A percentile compares a stretch with the other conserved stretches of the same genome.
phyloP scores from a whole-genome alignment of 2,888 invertebrate species.

The Laspeyria flexula region DNA sequence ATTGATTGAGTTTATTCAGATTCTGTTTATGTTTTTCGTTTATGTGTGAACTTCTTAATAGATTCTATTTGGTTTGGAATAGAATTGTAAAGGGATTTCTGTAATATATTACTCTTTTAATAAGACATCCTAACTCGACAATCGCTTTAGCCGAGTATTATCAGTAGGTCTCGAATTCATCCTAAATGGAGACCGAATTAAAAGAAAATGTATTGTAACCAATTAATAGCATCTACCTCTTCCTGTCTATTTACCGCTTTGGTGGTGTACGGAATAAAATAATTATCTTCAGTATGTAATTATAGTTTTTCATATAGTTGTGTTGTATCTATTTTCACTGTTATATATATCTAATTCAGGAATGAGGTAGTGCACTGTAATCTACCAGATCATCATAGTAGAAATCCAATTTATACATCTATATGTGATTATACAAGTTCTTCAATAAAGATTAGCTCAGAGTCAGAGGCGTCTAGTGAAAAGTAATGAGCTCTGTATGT shows the following conservation, averaged over 20 bases:
- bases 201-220: no score
- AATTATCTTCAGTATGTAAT: no score
- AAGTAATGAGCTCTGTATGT: not conserved
- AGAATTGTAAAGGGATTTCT: not conserved
- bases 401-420: not conserved
- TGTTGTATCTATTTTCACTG: no score
- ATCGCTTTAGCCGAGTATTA: not conserved
- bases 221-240: no score
- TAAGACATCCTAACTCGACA: not conserved
- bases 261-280: no score
- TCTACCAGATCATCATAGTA: no score
- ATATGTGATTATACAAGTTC: not conserved
- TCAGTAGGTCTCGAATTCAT: no score
- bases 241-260: no score
- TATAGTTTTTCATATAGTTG: no score
- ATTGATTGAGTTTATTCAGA: conserved; percentile 50
- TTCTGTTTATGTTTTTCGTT: conserved; percentile 47
- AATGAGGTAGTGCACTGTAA: no score
- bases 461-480: not conserved
- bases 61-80: not conserved
- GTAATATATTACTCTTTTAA: not conserved
- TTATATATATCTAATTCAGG: no score
- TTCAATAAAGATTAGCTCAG: not conserved
- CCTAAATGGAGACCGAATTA: no score
- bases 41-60: conserved; percentile 22